phyloP scores from a whole-genome alignment of 1,140 invertebrate genomes.

The Drosophila arawakana region DNA sequence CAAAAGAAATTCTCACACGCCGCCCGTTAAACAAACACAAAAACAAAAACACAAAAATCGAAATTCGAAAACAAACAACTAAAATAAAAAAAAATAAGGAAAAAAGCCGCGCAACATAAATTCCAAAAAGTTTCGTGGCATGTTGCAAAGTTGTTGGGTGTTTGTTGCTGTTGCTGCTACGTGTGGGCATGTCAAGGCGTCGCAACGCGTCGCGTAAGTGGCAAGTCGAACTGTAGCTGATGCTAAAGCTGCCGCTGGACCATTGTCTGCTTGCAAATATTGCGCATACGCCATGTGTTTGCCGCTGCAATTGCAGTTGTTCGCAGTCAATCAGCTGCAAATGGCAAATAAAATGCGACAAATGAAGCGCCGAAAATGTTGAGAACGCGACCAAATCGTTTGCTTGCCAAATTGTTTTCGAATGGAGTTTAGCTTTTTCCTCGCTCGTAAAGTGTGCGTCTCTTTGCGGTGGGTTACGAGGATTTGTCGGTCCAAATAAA shows the following conservation, averaged over 20 bases:
- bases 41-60: slow-evolving; percentile 32
- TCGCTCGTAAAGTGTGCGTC: not conserved
- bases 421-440: too few relatives aligned
- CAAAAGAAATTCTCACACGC: slow-evolving; percentile 77
- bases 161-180: slow-evolving; percentile 55
- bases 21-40: slow-evolving; percentile 34
- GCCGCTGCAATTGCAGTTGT: slow-evolving; percentile 24
- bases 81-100: slow-evolving; percentile 17
- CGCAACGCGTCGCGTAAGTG: slow-evolving; percentile 72
- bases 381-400: slow-evolving; percentile 37
- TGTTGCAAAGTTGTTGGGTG: slow-evolving; percentile 80
- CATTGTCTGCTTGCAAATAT: slow-evolving; percentile 60
- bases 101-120: slow-evolving; percentile 56
- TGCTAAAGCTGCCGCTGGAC: slow-evolving; percentile 24
- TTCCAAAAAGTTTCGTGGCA: slow-evolving; percentile 79
- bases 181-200: slow-evolving; percentile 81
- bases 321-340: slow-evolving; percentile 35
- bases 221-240: slow-evolving; percentile 20
- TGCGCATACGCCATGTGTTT: slow-evolving; percentile 66
- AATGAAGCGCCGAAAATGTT: slow-evolving; percentile 49
- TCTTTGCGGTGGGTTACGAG: too few relatives aligned
- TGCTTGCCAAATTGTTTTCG: slow-evolving; percentile 1
- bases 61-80: slow-evolving; percentile 6
- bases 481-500: too few relatives aligned
- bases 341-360: slow-evolving; percentile 49